Conservation (phyloP, 2,888 invertebrate species). For the Amorpha juglandis region DNA sequence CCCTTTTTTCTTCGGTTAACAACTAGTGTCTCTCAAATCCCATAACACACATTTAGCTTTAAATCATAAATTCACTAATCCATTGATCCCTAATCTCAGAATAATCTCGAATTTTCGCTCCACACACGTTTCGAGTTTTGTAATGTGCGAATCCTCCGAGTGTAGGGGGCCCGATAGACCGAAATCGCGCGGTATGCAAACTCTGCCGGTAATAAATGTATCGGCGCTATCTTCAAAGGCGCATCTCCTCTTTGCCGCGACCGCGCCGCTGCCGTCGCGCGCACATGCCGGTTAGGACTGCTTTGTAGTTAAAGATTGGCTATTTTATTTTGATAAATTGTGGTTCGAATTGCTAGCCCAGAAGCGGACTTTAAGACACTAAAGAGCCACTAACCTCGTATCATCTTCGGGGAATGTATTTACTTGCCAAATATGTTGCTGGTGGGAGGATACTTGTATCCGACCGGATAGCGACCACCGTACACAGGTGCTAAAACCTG, state of each 20-base stretch:
- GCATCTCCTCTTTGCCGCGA: constrained; percentile 69
- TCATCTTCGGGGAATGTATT: too few species aligned
- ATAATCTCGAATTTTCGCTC: neutral
- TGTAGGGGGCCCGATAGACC: constrained; percentile 34
- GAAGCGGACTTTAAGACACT: too few species aligned
- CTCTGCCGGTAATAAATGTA: constrained; percentile 74
- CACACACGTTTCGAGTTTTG: neutral
- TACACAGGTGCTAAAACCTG: too few species aligned
- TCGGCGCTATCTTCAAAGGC: constrained; percentile 81
- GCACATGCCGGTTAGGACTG: constrained; percentile 38
- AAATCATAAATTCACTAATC: too few species aligned
- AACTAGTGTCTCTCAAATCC: too few species aligned
- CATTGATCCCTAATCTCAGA: neutral
- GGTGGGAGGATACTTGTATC: too few species aligned
- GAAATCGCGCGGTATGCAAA: constrained; percentile 63
- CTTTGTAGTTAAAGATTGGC: constrained; percentile 46
- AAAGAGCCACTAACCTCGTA: too few species aligned
- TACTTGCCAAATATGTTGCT: too few species aligned
- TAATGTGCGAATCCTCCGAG: neutral
- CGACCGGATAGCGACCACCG: too few species aligned
- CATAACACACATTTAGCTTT: too few species aligned
- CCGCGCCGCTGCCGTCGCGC: constrained; percentile 63
- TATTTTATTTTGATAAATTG: constrained; percentile 25
- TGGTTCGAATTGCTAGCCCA: too few species aligned
- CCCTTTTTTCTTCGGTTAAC: too few species aligned